A percentile compares a stretch with the other conserved stretches of the same genome.
Evolutionary conservation across 2,888 invertebrate species (phyloP).

Genomic region (Cosmorhoe ocellata): DNA sequence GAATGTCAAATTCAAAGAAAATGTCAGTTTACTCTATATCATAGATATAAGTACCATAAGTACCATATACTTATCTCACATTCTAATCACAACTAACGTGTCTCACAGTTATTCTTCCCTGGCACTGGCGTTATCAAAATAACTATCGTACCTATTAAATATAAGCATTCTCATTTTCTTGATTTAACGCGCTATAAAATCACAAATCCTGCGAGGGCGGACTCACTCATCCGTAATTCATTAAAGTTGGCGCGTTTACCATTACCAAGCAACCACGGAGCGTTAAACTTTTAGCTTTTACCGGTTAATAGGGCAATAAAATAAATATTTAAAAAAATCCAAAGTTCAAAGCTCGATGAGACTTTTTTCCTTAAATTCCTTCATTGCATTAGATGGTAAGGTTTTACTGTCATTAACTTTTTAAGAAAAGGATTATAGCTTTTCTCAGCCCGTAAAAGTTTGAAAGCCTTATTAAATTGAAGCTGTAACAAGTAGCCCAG

Average conservation of each 20-base stretch:
- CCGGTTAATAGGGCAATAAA: slow-evolving; percentile 73
- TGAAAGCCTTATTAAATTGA: slow-evolving; percentile 17
- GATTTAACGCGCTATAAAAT: slow-evolving; percentile 71
- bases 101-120: no score
- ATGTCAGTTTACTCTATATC: no score
- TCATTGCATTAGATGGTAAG: slow-evolving; percentile 21
- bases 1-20: no score
- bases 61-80: no score
- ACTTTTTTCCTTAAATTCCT: slow-evolving; percentile 19
- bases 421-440: slow-evolving; percentile 29
- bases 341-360: slow-evolving; percentile 37
- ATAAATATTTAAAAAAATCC: slow-evolving; percentile 60
- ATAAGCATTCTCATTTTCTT: slow-evolving; percentile 64
- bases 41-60: no score
- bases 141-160: slow-evolving; percentile 54
- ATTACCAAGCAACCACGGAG: slow-evolving; percentile 62
- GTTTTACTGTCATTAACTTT: slow-evolving; percentile 29
- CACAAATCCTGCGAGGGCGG: slow-evolving; percentile 66
- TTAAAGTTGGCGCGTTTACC: slow-evolving; percentile 73
- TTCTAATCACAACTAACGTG: no score
- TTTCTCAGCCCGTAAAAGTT: slow-evolving; percentile 9
- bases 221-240: slow-evolving; percentile 76
- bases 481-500: slow-evolving; percentile 7
- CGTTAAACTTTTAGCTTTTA: slow-evolving; percentile 61
- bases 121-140: slow-evolving; percentile 28